phyloP scores from a whole-genome alignment of 2,113 vertebrate genomes.

The Nesogale talazaci region DNA sequence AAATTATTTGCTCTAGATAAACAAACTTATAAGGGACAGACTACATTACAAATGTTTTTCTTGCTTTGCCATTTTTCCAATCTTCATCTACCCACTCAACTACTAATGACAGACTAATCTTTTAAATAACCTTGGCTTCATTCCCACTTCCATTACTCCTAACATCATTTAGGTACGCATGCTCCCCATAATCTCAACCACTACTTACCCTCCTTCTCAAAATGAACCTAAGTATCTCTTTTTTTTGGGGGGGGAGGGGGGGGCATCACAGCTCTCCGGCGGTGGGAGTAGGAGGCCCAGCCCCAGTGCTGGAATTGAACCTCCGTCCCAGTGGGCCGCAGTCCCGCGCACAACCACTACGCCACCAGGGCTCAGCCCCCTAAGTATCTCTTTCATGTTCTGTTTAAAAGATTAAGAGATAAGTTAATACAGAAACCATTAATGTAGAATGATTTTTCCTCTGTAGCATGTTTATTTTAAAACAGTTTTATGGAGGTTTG shows the following conservation, averaged over 20 bases:
- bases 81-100: not conserved
- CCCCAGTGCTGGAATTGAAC: too few relatives aligned
- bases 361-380: too few relatives aligned
- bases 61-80: not conserved
- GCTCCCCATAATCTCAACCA: not conserved
- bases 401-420: not conserved
- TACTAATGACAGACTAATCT: not conserved
- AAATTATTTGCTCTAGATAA: not conserved
- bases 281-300: too few relatives aligned
- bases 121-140: not conserved
- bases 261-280: too few relatives aligned
- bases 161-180: not conserved
- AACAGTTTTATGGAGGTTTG: not conserved
- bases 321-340: too few relatives aligned
- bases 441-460: not conserved
- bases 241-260: too few relatives aligned
- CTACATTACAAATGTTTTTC: not conserved
- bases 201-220: not conserved
- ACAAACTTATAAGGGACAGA: not conserved
- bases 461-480: constrained; percentile 23
- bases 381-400: not conserved
- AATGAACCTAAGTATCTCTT: not conserved
- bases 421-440: not conserved
- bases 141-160: not conserved
- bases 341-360: too few relatives aligned